Evolutionary conservation across 2,797 vertebrate genomes (phyloP), one percentile per base, ranked within the genome.

Genomic region (Aplochiton taeniatus): DNA sequence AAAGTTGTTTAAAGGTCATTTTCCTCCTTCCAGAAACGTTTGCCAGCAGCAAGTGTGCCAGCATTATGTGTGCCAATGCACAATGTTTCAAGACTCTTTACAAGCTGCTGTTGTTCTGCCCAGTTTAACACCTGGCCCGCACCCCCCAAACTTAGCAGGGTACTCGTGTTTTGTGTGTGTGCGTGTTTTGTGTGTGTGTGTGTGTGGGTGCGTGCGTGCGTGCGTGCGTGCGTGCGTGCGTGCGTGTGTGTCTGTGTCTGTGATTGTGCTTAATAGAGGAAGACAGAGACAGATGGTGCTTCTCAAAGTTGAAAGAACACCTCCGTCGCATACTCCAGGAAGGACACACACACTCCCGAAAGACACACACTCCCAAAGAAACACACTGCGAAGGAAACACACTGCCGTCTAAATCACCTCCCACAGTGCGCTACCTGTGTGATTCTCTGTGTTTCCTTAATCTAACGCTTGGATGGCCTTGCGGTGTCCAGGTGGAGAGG

Each of bases 401-500:
- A n/a, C n/a, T n/a, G n/a, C n/a, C n/a, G n/a, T n/a, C n/a, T n/a
- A n/a, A n/a, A 31, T 31, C 31, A 31, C 3, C 31, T 2, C 31
- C 31, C 31, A 31, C 31, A 31, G 31, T 31, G 31, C 6, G 31
- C 31, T 31, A 31, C 31, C 31, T 31, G 31, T 31, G 31, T 31
- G 31, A 31, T 31, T 31, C 31, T 31, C 3, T 31, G 2, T 2
- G 2, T 31, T 6, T 31, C 31, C 31, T 6, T 31, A 6, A 2
- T 6, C 6, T 31, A 31, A 48, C 12, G 46, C 16, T 43, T 49
- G 16, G 1, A 17, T 50, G 1, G 59, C 45, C 18, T 9, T 42
- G 18, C 49, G 2, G 31, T 64, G 47, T 57, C 55, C 63, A 92
- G 91, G 81, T 87, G 75, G 84, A 88, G 69, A 77, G 72, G 65